phyloP scores from a whole-genome alignment of 2,888 invertebrate species.

The Pterobdella sp. region DNA sequence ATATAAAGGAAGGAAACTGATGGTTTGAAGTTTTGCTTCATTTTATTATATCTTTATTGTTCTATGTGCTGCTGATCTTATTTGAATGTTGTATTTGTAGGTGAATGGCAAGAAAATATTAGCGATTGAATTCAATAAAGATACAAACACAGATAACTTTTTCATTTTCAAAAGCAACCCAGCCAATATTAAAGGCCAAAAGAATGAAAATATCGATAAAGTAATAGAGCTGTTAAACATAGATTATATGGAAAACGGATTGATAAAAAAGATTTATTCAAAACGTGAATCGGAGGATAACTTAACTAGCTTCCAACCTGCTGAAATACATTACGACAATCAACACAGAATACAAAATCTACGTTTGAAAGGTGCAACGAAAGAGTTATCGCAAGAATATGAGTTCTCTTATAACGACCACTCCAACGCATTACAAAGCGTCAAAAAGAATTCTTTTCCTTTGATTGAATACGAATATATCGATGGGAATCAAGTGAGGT shows the following conservation, averaged over 20 bases:
- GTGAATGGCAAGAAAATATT: not conserved
- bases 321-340: not conserved
- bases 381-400: not conserved
- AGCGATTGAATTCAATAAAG: slow-evolving; percentile 9
- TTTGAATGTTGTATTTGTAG: not conserved
- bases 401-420: not conserved
- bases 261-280: not conserved
- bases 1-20: not conserved
- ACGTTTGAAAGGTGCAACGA: not conserved
- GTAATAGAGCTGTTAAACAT: not conserved
- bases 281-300: not conserved
- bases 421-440: not conserved
- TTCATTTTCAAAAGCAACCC: not conserved
- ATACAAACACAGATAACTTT: not conserved
- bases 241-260: not conserved
- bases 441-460: not conserved
- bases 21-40: not conserved
- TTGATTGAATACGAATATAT: not conserved
- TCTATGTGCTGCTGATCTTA: no score
- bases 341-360: not conserved
- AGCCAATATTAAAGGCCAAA: not conserved
- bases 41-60: not conserved
- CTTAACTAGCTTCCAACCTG: not conserved
- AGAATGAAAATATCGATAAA: not conserved
- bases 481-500: not conserved